Percentiles rank a stretch among this genome's conserved stretches.
Conservation (phyloP, 2,797 vertebrate genomes). For the Cynodonichthys magdalenae region DNA sequence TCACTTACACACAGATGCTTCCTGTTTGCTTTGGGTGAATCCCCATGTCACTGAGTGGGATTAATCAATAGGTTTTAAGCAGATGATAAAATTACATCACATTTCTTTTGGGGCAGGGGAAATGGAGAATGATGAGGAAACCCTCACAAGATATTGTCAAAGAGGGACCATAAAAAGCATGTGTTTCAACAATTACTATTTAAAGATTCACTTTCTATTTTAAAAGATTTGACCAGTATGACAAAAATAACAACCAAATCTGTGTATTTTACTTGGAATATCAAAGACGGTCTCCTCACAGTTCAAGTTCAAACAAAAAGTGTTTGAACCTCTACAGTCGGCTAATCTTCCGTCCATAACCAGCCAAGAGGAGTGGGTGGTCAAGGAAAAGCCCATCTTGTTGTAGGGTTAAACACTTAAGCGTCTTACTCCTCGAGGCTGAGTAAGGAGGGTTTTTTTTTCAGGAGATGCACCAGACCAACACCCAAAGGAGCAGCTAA, state of each 20-base stretch:
- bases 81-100: not conserved
- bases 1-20: conserved; percentile 1
- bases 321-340: conserved; percentile 6
- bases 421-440: conserved; percentile 65
- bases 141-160: conserved; percentile 22
- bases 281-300: not conserved
- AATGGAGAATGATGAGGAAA: conserved; percentile 40
- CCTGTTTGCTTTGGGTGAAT: conserved; percentile 35
- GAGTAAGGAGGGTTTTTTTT: conserved; percentile 62
- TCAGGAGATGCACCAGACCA: conserved; percentile 63
- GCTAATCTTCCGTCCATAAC: conserved; percentile 33
- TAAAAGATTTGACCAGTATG: no score
- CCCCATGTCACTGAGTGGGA: conserved; percentile 7
- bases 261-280: no score
- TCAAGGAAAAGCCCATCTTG: conserved; percentile 46
- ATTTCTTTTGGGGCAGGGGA: conserved; percentile 21
- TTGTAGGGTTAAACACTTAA: conserved; percentile 70
- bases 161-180: no score
- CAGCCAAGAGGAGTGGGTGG: conserved; percentile 6
- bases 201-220: no score
- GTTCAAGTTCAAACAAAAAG: not conserved
- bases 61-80: conserved; percentile 18
- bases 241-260: no score
- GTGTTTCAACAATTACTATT: no score
- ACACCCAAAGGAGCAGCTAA: conserved; percentile 71